phyloP scores from a whole-genome alignment of 2,113 vertebrate genomes.

The Phylloscopus trochilus region DNA sequence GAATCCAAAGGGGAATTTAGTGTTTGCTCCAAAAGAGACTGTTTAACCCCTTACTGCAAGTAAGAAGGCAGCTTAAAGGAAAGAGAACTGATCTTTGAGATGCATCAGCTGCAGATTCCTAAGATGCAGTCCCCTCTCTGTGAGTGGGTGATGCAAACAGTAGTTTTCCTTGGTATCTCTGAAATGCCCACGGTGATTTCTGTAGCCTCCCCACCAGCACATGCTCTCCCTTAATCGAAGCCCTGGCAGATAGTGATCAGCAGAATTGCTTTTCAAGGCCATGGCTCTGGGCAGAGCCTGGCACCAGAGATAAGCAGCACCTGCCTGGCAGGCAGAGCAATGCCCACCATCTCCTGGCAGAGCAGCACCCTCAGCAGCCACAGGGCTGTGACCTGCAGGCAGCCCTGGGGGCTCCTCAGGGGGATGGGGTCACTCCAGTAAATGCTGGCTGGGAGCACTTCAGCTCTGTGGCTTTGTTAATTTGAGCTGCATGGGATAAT shows the following conservation, averaged over 20 bases:
- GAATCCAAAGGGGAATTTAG: background rate
- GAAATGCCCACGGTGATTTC: background rate
- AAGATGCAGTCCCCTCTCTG: background rate
- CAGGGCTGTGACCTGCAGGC: background rate
- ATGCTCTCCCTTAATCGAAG: background rate
- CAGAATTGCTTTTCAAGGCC: slow-evolving; percentile 70
- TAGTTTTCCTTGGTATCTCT: background rate
- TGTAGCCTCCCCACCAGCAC: background rate
- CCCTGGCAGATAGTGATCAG: slow-evolving; percentile 59
- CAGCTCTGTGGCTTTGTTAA: background rate
- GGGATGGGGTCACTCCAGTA: fast-evolving
- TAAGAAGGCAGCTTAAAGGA: background rate
- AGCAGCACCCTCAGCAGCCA: background rate
- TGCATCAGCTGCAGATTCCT: background rate
- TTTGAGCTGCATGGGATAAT: background rate
- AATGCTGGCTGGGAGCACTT: background rate
- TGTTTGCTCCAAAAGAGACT: background rate
- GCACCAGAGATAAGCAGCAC: slow-evolving; percentile 4
- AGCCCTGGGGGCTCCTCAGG: background rate
- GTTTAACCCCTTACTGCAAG: background rate
- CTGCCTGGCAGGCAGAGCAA: fast-evolving
- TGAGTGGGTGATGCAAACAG: background rate
- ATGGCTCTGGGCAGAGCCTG: background rate
- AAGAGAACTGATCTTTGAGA: background rate
- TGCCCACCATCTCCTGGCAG: background rate